Conservation (phyloP, 2,888 invertebrate species). For the Apotomis turbidana region DNA sequence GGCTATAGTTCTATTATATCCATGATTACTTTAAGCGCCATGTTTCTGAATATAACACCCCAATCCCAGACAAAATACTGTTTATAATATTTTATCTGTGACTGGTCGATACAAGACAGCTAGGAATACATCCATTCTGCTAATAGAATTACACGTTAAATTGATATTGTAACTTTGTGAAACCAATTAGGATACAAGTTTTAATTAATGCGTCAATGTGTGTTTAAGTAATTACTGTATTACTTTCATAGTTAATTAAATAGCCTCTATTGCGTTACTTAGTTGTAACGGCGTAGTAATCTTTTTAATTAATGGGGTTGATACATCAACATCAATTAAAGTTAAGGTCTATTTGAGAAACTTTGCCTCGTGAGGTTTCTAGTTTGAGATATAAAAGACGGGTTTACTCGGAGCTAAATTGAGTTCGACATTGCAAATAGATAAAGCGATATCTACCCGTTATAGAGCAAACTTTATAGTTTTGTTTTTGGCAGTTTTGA, state of each 20-base stretch:
- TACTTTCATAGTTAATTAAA: constrained; percentile 61
- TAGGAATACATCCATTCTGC: constrained; percentile 46
- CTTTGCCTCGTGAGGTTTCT: constrained; percentile 19
- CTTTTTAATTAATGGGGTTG: constrained; percentile 16
- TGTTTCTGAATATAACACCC: too few species aligned
- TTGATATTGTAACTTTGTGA: constrained; percentile 59
- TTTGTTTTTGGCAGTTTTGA: constrained; percentile 85
- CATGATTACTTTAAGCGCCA: too few species aligned
- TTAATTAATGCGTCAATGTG: constrained; percentile 61
- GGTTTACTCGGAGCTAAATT: constrained; percentile 68
- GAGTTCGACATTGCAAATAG: constrained; percentile 80
- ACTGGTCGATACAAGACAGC: constrained; percentile 6
- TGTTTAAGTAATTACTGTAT: constrained; percentile 63
- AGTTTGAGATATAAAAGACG: constrained; percentile 62
- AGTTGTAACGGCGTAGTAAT: constrained; percentile 35
- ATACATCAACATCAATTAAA: constrained; percentile 5
- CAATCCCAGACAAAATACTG: not conserved
- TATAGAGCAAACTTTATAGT: constrained; percentile 83
- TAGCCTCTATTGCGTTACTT: constrained; percentile 52
- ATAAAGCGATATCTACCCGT: constrained; percentile 79
- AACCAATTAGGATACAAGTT: constrained; percentile 60
- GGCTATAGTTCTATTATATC: too few species aligned
- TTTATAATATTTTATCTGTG: not conserved
- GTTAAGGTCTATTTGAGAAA: not conserved
- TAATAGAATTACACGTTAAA: constrained; percentile 59